Evolutionary conservation across 2,888 invertebrate genomes (phyloP).

Genomic region (Kuschelorhynchus macadamiae): DNA sequence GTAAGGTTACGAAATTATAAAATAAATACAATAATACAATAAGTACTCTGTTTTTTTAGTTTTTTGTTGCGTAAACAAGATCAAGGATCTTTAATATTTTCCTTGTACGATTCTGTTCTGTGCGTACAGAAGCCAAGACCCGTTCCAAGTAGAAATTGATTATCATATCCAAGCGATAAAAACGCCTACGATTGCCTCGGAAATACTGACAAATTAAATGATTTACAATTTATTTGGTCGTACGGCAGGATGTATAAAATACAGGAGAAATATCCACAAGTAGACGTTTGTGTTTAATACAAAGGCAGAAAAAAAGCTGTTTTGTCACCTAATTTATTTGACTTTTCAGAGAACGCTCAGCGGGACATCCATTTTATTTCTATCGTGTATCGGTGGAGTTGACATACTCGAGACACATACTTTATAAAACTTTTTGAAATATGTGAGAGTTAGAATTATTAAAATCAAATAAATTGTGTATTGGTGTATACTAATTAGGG

Average conservation of each 20-base stretch:
- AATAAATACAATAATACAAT: too few relatives aligned
- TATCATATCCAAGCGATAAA: conserved; percentile 66
- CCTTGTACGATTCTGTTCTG: neutral
- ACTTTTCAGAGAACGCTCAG: conserved; percentile 41
- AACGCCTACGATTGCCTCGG: conserved; percentile 63
- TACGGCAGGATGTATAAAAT: conserved; percentile 61
- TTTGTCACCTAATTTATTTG: conserved; percentile 53
- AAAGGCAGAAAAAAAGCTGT: conserved; percentile 47
- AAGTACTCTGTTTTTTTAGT: too few relatives aligned
- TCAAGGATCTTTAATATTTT: too few relatives aligned
- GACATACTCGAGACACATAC: conserved; percentile 3
- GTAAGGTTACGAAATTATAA: too few relatives aligned
- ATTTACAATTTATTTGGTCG: conserved; percentile 64
- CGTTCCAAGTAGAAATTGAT: conserved; percentile 59
- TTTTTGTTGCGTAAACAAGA: too few relatives aligned
- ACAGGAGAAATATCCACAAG: conserved; percentile 44
- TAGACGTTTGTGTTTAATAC: conserved; percentile 38
- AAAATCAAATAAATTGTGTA: too few relatives aligned
- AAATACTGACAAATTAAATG: conserved; percentile 67
- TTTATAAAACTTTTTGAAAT: too few relatives aligned
- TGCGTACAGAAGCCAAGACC: conserved; percentile 34
- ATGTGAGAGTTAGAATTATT: too few relatives aligned
- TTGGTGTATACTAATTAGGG: too few relatives aligned
- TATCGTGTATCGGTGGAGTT: conserved; percentile 15
- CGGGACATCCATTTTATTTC: conserved; percentile 32